Conservation (phyloP, 1,140 invertebrate species). For the Myzus persicae region DNA sequence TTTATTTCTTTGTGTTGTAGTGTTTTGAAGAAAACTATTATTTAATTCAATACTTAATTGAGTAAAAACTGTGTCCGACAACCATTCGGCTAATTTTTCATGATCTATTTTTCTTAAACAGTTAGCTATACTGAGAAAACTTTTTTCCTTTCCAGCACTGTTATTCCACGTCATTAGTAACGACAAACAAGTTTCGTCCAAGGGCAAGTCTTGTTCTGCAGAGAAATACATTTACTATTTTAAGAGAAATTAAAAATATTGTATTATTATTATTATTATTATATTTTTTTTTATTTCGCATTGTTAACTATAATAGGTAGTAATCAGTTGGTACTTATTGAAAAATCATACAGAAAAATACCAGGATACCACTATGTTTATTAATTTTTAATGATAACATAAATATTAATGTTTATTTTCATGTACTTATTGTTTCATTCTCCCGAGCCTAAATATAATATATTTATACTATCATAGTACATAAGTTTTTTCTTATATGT, state of each 20-base stretch:
- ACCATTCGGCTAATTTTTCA: constrained; percentile 36
- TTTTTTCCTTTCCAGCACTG: constrained; percentile 24
- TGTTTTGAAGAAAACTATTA: constrained; percentile 21
- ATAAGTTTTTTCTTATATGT: no score
- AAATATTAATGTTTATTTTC: no score
- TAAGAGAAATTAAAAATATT: no score
- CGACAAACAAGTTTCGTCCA: constrained; percentile 37
- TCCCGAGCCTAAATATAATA: neutral
- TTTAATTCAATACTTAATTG: constrained; percentile 18
- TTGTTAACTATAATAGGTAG: neutral
- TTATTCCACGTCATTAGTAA: constrained; percentile 44
- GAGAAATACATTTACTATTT: neutral
- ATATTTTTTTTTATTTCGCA: no score
- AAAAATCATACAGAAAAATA: no score
- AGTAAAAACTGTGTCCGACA: constrained; percentile 39
- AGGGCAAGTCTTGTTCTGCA: constrained; percentile 18
- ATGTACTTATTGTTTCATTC: no score
- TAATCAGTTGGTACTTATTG: no score
- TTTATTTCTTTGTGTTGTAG: neutral
- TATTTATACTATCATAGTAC: no score
- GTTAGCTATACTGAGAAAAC: neutral
- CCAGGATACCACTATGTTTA: no score
- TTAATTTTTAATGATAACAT: no score
- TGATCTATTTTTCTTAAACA: constrained; percentile 5
- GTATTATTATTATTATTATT: no score